phyloP scores from a whole-genome alignment of 2,113 vertebrate genomes.

The Python bivittatus region DNA sequence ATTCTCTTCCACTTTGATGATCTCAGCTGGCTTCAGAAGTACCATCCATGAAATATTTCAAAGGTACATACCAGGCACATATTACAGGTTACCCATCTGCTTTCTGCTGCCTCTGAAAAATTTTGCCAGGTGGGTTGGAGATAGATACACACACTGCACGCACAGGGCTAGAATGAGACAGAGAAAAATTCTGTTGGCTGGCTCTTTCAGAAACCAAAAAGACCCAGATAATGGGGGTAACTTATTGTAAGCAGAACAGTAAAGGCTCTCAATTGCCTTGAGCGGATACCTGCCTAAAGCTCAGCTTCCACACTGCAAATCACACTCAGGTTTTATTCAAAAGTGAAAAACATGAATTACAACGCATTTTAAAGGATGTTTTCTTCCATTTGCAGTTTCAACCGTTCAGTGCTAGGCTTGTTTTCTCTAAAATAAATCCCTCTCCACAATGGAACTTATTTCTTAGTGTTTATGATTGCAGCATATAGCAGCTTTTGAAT shows the following conservation, averaged over 20 bases:
- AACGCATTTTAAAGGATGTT: background rate
- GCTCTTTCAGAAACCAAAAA: conserved; percentile 1
- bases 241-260: conserved; percentile 29
- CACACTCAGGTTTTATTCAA: background rate
- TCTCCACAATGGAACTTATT: background rate
- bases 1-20: conserved; percentile 26
- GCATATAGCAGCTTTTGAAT: background rate
- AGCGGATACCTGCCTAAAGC: conserved; percentile 12
- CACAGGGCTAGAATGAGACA: background rate
- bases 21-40: background rate
- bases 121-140: background rate
- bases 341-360: background rate
- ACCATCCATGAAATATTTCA: conserved; percentile 2
- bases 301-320: conserved; percentile 28
- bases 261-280: background rate
- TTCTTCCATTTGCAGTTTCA: background rate
- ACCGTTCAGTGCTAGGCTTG: background rate
- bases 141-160: background rate
- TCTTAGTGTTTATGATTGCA: background rate
- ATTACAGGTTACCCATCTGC: background rate
- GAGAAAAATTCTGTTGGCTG: conserved; percentile 9
- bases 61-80: background rate
- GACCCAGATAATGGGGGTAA: background rate
- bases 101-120: background rate
- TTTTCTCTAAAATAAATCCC: background rate